phyloP scores from a whole-genome alignment of 2,113 vertebrate species.

The Triplophysa tibetana region DNA sequence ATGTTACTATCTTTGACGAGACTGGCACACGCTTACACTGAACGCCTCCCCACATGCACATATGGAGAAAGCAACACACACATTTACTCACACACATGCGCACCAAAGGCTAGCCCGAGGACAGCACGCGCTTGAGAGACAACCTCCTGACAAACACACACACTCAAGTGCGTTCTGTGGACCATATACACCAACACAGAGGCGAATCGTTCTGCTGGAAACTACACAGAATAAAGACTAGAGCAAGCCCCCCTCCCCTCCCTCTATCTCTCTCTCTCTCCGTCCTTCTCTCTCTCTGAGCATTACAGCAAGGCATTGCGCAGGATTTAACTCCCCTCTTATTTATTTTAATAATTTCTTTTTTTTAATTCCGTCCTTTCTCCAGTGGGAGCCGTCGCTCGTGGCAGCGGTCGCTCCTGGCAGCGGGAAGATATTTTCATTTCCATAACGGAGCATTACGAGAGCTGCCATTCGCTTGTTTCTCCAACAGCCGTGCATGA shows the following conservation, averaged over 20 bases:
- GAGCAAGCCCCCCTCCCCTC: conserved; percentile 10
- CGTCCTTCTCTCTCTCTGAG: conserved; percentile 9
- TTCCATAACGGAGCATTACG: conserved; percentile 35
- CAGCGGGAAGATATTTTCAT: conserved; percentile 33
- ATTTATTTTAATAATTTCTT: neutral
- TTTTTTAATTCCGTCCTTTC: conserved; percentile 16
- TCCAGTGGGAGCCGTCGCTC: neutral
- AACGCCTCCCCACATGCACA: conserved; percentile 67
- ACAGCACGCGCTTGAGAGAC: conserved; percentile 33
- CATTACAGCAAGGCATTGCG: conserved; percentile 31
- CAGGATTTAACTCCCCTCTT: conserved; percentile 18
- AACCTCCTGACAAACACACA: conserved; percentile 24
- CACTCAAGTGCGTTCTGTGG: conserved; percentile 13
- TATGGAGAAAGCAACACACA: conserved; percentile 42
- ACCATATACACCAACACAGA: conserved; percentile 34
- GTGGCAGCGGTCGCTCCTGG: conserved; percentile 2
- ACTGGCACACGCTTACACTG: conserved; percentile 56
- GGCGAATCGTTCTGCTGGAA: conserved; percentile 25
- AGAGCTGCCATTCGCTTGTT: conserved; percentile 32
- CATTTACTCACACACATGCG: conserved; percentile 35
- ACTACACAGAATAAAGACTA: conserved; percentile 34
- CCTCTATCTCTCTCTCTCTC: neutral
- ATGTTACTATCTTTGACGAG: conserved; percentile 78
- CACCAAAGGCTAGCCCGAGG: conserved; percentile 29
- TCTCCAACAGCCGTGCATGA: conserved; percentile 13